phyloP scores from a whole-genome alignment of 2,888 invertebrate species.

The Brachyptera putata region DNA sequence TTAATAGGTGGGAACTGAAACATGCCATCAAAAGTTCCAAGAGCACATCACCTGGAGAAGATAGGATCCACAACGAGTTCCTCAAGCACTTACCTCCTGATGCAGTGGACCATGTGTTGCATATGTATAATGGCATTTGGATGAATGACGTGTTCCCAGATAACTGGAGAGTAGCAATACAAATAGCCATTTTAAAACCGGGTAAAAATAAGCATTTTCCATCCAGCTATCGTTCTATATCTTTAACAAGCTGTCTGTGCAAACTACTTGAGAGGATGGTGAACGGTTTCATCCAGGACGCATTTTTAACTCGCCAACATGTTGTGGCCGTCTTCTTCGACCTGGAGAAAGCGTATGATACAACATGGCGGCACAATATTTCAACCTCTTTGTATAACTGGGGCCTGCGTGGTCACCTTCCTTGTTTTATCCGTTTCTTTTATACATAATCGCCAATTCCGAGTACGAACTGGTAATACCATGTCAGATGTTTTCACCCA shows the following conservation, averaged over 20 bases:
- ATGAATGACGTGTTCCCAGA: conserved; percentile 1
- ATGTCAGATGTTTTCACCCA: conserved; percentile 3
- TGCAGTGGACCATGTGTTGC: neutral
- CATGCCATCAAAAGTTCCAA: conserved; percentile 10
- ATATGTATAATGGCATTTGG: conserved; percentile 11
- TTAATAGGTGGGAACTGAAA: neutral
- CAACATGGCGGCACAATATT: conserved; percentile 31
- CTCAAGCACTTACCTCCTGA: neutral
- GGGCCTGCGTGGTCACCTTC: conserved; percentile 30
- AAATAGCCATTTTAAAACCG: conserved; percentile 5
- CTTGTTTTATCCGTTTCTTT: conserved; percentile 26
- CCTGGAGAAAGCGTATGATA: conserved; percentile 31
- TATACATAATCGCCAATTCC: conserved; percentile 21
- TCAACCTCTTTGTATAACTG: conserved; percentile 22
- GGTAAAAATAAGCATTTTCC: neutral
- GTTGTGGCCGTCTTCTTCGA: conserved; percentile 34
- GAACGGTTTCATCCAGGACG: conserved; percentile 31
- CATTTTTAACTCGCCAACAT: conserved; percentile 33
- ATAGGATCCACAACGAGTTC: conserved; percentile 15
- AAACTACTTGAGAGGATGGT: conserved; percentile 36
- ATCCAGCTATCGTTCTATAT: conserved; percentile 34
- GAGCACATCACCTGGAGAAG: conserved; percentile 15
- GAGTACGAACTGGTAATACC: conserved; percentile 8
- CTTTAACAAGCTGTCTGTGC: conserved; percentile 36
- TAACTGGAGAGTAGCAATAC: neutral